These are phyloP conservation scores for Paedocypris sp. DNA, from an alignment of 2,113 vertebrate genomes.

Conservation along the genomic window DNA sequence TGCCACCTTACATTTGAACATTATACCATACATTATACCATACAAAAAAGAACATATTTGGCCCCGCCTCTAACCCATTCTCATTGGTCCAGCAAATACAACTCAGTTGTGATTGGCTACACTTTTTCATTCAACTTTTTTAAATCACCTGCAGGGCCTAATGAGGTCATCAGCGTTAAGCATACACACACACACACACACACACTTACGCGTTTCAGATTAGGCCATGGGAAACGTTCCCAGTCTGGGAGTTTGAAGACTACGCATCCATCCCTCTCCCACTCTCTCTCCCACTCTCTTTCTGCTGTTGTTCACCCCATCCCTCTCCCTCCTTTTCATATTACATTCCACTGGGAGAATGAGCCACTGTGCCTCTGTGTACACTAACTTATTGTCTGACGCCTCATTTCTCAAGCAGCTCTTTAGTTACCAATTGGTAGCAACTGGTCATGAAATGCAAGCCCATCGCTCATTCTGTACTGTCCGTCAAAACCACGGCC, in stretches of 20 bases:
- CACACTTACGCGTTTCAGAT: not conserved
- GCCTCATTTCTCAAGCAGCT: not conserved
- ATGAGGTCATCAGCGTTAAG: no score
- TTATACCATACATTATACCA: no score
- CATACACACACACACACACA: not conserved
- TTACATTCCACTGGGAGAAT: conserved; percentile 9
- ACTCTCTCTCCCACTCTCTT: not conserved
- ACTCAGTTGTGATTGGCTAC: no score
- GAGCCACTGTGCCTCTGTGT: conserved; percentile 1
- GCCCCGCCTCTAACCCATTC: no score
- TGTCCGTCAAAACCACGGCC: not conserved
- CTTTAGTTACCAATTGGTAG: not conserved
- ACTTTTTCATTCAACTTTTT: no score
- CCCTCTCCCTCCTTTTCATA: not conserved
- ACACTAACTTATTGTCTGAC: conserved; percentile 1
- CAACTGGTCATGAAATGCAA: not conserved
- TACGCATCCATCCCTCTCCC: not conserved
- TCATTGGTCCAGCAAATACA: no score
- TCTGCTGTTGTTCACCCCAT: not conserved
- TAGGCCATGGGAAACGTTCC: not conserved
- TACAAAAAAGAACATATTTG: no score
- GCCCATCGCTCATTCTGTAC: not conserved
- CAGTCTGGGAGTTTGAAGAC: not conserved
- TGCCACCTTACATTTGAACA: no score
- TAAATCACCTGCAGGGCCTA: no score